phyloP scores from a whole-genome alignment of 2,113 vertebrate genomes.

The Vireo altiloquus region DNA sequence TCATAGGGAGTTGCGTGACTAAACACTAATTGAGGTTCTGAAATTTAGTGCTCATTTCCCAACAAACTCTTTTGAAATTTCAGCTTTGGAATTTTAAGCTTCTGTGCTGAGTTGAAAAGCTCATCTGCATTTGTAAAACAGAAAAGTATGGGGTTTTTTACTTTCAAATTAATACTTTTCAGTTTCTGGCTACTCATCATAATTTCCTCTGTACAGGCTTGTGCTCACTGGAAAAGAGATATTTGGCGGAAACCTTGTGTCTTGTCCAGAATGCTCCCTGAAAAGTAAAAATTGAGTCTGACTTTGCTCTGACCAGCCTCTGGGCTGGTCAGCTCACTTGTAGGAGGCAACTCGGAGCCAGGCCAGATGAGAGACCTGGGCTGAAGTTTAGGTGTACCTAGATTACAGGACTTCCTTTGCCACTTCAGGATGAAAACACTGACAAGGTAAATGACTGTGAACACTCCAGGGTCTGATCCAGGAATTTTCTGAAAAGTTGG shows the following conservation, averaged over 20 bases:
- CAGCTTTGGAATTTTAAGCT: neutral
- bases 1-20: neutral
- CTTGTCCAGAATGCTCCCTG: neutral
- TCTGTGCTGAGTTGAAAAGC: neutral
- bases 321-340: neutral
- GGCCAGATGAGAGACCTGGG: neutral
- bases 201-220: neutral
- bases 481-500: neutral
- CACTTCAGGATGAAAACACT: neutral
- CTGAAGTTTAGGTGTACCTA: neutral
- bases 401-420: neutral
- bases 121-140: neutral
- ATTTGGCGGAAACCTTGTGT: neutral
- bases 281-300: neutral
- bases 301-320: neutral
- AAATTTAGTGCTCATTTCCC: neutral
- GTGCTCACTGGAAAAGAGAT: neutral
- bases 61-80: conserved; percentile 1
- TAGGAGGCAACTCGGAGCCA: neutral
- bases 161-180: neutral
- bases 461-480: neutral
- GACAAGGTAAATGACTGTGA: neutral
- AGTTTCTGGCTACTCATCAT: neutral
- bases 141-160: neutral
- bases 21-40: conserved; percentile 5